These are phyloP conservation scores for Branchellion lobata DNA, from an alignment of 2,888 invertebrate genomes.

Conservation along the genomic window DNA sequence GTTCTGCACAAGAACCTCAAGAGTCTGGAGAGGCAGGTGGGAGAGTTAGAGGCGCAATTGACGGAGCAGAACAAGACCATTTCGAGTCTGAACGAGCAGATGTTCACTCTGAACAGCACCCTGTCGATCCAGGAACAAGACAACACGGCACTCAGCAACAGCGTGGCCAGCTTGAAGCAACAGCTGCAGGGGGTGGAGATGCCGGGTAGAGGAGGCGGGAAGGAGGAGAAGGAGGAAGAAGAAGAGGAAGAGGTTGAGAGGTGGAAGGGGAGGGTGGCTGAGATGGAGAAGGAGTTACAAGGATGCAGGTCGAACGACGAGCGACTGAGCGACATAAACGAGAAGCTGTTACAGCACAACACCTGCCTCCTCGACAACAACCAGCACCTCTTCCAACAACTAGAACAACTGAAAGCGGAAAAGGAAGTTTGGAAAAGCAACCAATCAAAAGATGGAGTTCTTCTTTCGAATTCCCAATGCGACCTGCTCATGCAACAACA, in stretches of 20 bases:
- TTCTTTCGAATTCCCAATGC: too few relatives aligned
- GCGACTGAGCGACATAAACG: not conserved
- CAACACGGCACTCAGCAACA: not conserved
- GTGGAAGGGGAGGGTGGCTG: not conserved
- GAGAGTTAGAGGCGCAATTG: not conserved
- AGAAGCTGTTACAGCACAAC: slow-evolving; percentile 29
- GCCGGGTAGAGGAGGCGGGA: not conserved
- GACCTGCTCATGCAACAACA: too few relatives aligned
- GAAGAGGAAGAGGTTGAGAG: not conserved
- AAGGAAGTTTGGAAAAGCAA: not conserved
- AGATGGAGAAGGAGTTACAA: not conserved
- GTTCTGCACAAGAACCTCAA: slow-evolving; percentile 16
- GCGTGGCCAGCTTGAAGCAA: not conserved
- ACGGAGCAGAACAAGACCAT: not conserved
- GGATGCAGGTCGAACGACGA: not conserved
- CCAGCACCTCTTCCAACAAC: slow-evolving; percentile 15
- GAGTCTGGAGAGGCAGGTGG: not conserved
- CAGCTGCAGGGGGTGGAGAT: slow-evolving; percentile 13
- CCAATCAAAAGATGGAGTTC: too few relatives aligned
- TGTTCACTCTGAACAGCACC: not conserved
- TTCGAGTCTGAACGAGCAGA: slow-evolving; percentile 11
- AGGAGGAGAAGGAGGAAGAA: not conserved
- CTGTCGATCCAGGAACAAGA: not conserved
- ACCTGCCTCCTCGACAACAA: not conserved
- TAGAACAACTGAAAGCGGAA: not conserved